Percentiles rank a stretch among this genome's conserved stretches.
Evolutionary conservation across 2,888 invertebrate genomes (phyloP).

Genomic region (Drosophila quinaria): DNA sequence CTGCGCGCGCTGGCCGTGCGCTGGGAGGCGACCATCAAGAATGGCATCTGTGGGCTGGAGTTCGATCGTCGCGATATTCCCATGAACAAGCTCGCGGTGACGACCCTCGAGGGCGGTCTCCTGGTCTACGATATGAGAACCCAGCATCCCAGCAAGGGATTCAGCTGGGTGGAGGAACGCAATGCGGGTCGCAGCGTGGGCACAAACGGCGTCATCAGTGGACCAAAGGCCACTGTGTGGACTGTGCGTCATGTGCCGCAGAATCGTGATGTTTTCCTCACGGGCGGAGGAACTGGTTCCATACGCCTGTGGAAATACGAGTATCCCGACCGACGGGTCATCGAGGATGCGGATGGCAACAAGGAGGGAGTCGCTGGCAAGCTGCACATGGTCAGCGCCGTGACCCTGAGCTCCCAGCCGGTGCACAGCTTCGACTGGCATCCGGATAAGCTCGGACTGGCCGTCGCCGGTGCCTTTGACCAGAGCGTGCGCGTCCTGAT

Average conservation of each 20-base stretch:
- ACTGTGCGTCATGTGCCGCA: slow-evolving; percentile 95
- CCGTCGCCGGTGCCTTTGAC: slow-evolving; percentile 96
- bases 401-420: slow-evolving; percentile 94
- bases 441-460: slow-evolving; percentile 94
- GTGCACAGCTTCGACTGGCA: slow-evolving; percentile 97
- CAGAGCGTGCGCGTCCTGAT: slow-evolving; percentile 94
- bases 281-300: slow-evolving; percentile 96
- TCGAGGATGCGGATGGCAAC: slow-evolving; percentile 90
- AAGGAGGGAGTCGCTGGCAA: slow-evolving; percentile 92
- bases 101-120: slow-evolving; percentile 96
- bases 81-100: slow-evolving; percentile 97
- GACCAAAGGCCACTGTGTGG: slow-evolving; percentile 96
- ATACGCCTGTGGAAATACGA: slow-evolving; percentile 97
- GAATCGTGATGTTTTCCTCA: slow-evolving; percentile 96
- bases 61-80: slow-evolving; percentile 97
- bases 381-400: slow-evolving; percentile 91
- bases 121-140: slow-evolving; percentile 95
- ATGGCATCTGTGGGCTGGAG: slow-evolving; percentile 95
- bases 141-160: slow-evolving; percentile 94
- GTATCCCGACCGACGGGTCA: slow-evolving; percentile 92
- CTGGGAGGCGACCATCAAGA: slow-evolving; percentile 97
- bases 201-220: slow-evolving; percentile 85
- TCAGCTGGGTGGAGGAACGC: slow-evolving; percentile 88
- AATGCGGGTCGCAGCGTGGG: slow-evolving; percentile 85
- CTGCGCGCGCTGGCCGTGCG: slow-evolving; percentile 92